Evolutionary conservation across 2,888 invertebrate species (phyloP).

Genomic region (Drosophila melanosoma): DNA sequence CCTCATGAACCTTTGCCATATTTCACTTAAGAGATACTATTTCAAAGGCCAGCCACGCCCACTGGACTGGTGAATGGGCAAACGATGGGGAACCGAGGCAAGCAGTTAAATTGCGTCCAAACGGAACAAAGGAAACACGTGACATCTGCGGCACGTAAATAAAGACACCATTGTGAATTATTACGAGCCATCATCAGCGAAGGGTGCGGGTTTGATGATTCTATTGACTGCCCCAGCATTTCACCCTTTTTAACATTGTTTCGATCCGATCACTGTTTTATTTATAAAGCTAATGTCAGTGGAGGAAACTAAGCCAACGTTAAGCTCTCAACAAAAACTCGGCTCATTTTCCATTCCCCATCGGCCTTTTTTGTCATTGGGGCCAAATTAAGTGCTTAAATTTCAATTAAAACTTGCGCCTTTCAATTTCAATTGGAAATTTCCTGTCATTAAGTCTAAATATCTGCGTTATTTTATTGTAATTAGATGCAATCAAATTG

Average conservation of each 20-base stretch:
- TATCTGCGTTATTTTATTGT: conserved; percentile 65
- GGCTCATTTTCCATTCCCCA: background rate
- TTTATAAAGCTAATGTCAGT: conserved; percentile 55
- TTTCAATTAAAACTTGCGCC: conserved; percentile 76
- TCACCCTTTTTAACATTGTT: background rate
- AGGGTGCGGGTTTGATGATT: conserved; percentile 13
- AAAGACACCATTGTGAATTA: conserved; percentile 71
- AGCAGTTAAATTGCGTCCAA: conserved; percentile 65
- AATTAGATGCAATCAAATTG: conserved; percentile 63
- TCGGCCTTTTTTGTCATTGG: conserved; percentile 18
- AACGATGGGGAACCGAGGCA: conserved; percentile 9
- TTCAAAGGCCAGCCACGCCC: conserved; percentile 48
- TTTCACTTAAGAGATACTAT: conserved; percentile 69
- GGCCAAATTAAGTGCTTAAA: conserved; percentile 78
- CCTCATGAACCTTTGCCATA: conserved; percentile 77
- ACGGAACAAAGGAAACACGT: conserved; percentile 74
- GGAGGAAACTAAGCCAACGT: conserved; percentile 15
- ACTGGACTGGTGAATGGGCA: background rate
- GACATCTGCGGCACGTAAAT: conserved; percentile 78
- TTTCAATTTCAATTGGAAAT: conserved; percentile 42
- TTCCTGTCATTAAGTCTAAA: conserved; percentile 58
- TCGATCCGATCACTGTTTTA: conserved; percentile 27
- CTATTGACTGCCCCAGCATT: background rate
- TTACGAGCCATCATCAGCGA: conserved; percentile 58
- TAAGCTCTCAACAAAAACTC: conserved; percentile 30